A percentile compares a stretch with the other conserved stretches of the same genome.
phyloP scores from a whole-genome alignment of 1,140 invertebrate genomes.

The Helicoverpa zea region DNA sequence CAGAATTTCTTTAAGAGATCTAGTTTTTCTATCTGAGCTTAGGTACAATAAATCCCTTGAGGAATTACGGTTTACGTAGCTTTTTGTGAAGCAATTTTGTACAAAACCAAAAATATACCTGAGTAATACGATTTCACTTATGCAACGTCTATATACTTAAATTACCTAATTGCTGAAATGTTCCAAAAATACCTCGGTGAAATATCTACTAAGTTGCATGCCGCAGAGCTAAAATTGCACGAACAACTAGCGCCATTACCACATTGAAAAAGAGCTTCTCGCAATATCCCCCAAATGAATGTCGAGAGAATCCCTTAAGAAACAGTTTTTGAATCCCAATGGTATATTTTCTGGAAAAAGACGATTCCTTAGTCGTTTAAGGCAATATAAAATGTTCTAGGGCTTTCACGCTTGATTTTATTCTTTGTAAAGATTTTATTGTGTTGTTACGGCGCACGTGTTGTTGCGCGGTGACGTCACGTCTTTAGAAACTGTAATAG shows the following conservation, averaged over 20 bases:
- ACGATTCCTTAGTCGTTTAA: conserved; percentile 58
- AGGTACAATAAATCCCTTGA: conserved; percentile 53
- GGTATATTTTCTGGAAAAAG: conserved; percentile 58
- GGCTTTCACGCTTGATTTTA: conserved; percentile 52
- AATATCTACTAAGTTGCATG: too few species aligned
- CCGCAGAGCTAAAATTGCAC: conserved; percentile 47
- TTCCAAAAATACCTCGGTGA: too few species aligned
- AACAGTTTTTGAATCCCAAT: conserved; percentile 65
- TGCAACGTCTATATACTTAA: too few species aligned
- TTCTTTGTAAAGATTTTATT: conserved; percentile 32
- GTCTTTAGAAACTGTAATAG: neutral
- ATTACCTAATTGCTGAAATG: too few species aligned
- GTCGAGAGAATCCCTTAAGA: conserved; percentile 63
- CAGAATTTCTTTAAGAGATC: conserved; percentile 53
- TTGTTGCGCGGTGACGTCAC: neutral
- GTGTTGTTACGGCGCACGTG: conserved; percentile 11
- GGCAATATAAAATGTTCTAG: conserved; percentile 62
- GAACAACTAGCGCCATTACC: conserved; percentile 59
- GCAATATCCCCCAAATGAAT: conserved; percentile 67
- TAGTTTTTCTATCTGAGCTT: conserved; percentile 54
- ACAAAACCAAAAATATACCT: too few species aligned
- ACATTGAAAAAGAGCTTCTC: conserved; percentile 50
- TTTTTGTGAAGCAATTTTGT: neutral
- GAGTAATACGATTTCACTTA: too few species aligned
- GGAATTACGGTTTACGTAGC: conserved; percentile 22